Evolutionary conservation across 2,888 invertebrate genomes (phyloP), one percentile per base, ranked within the genome.

Genomic region (Melanostoma mellinum): DNA sequence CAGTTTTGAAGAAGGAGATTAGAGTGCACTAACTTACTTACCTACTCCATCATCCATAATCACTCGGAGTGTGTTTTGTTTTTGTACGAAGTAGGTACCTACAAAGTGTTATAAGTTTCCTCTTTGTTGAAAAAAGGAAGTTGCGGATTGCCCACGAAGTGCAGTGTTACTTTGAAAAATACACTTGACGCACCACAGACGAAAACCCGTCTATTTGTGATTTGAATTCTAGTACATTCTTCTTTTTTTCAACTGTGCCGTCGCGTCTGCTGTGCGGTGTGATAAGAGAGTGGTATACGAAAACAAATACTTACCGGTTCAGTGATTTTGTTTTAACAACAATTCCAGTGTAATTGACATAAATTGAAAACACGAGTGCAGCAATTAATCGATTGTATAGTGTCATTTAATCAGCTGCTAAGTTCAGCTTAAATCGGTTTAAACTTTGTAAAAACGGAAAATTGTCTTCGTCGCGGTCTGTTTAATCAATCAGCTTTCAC

Each of bases 61-160:
- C 32, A 40, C 44, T 9, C 6, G n/a, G 6, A 20, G 8, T 61
- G 35, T 2, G 87, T 88, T 87, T 84, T 85, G 81, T 38, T 40
- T 38, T 55, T 65, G 20, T 61, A 20, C 20, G 20, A 20, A 20
- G 20, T 4, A n/a, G n/a, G n/a, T n/a, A n/a, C n/a, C n/a, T n/a
- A 85, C 86, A 86, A 84, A 86, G 33, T 72, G 68, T 72, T 85
- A 71, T 55, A 73, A 79, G 60, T 68, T 77, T 10, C 32, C n/a
- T 9, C 48, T n/a, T 33, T 50, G 44, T 55, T 55, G 46, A n/a
- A 76, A 55, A 78, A 65, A 67, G 65, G 60, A 76, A 76, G 55
- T 53, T 58, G 20, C 20, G 76, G 50, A 80, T 75, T 74, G 74
- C 44, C 79, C 65, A 71, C 71, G 38, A 77, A 77, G 81, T 77